phyloP scores from a whole-genome alignment of 2,888 invertebrate genomes.

The Nycteola revayana region DNA sequence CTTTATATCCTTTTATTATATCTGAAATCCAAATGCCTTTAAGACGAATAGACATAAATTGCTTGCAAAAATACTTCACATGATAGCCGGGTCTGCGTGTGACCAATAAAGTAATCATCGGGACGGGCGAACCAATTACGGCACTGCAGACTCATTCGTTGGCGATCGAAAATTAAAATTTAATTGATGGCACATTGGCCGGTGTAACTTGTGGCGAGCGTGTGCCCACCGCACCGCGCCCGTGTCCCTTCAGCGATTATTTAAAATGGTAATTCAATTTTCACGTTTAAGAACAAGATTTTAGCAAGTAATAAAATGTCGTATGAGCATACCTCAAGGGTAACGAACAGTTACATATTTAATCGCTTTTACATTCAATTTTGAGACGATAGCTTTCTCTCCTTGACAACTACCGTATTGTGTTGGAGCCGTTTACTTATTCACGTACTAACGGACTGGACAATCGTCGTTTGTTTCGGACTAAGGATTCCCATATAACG shows the following conservation, averaged over 20 bases:
- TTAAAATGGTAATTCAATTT: conserved; percentile 76
- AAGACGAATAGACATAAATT: conserved; percentile 51
- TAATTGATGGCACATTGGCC: conserved; percentile 64
- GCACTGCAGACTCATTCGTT: conserved; percentile 60
- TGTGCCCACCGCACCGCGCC: conserved; percentile 32
- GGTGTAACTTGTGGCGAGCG: conserved; percentile 41
- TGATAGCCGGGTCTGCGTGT: conserved; percentile 51
- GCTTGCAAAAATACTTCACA: conserved; percentile 49
- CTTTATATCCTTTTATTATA: conserved; percentile 36
- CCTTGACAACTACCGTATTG: conserved; percentile 32
- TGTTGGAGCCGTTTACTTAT: conserved; percentile 27
- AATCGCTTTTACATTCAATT: conserved; percentile 18
- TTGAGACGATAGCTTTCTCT: conserved; percentile 29
- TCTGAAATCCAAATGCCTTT: conserved; percentile 27
- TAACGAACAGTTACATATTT: conserved; percentile 11
- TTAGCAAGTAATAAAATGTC: conserved; percentile 33
- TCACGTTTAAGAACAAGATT: conserved; percentile 48
- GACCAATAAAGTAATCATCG: conserved; percentile 77
- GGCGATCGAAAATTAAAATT: conserved; percentile 73
- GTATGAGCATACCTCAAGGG: conserved; percentile 7
- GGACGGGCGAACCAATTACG: conserved; percentile 67
- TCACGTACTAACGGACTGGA: conserved; percentile 33
- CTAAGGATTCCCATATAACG: conserved; percentile 50
- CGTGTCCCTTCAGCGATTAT: conserved; percentile 53
- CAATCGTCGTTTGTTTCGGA: conserved; percentile 42